phyloP scores from a whole-genome alignment of 2,797 vertebrate species.

The Tinamus major region DNA sequence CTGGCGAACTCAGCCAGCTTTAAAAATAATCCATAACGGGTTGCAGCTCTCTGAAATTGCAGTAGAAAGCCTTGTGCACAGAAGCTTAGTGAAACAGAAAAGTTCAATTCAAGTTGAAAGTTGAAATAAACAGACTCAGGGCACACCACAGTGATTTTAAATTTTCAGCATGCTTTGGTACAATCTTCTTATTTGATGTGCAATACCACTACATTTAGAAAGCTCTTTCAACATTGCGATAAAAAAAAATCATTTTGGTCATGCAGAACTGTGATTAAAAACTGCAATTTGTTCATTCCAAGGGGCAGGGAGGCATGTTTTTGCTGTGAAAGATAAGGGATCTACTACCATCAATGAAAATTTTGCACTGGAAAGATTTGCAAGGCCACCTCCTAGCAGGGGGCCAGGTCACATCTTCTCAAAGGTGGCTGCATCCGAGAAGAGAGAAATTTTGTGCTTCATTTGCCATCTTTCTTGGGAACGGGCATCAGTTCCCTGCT shows the following conservation, averaged over 20 bases:
- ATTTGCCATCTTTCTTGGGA: neutral
- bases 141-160: neutral
- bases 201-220: neutral
- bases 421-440: neutral
- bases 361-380: neutral
- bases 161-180: neutral
- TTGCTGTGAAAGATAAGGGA: constrained; percentile 6
- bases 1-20: neutral
- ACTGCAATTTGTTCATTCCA: neutral
- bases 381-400: neutral
- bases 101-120: neutral
- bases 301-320: neutral
- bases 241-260: neutral
- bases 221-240: neutral
- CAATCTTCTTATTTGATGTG: neutral
- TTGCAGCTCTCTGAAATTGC: neutral
- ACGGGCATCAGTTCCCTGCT: neutral
- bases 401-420: neutral
- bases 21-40: neutral
- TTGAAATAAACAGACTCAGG: neutral
- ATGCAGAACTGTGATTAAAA: constrained; percentile 1
- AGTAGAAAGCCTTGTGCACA: neutral
- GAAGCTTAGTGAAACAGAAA: constrained; percentile 2
- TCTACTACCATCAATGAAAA: neutral
- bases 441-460: neutral